Evolutionary conservation across 1,140 invertebrate genomes (phyloP), one percentile per base, ranked within the genome.

Genomic region (Gonatopus flavifemur): DNA sequence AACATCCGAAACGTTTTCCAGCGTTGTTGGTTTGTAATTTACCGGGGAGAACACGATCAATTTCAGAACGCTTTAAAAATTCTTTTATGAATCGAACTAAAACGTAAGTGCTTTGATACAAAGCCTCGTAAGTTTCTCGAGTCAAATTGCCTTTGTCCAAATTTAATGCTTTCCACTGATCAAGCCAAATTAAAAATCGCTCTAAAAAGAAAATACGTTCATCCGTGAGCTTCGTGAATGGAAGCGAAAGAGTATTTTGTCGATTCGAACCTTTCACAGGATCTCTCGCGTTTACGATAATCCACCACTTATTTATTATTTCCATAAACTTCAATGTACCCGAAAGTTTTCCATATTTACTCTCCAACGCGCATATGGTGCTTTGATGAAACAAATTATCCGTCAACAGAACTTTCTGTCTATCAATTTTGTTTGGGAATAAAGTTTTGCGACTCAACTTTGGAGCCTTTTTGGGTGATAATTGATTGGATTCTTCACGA

Each of bases 311-410:
- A 20, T n/a, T 5, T 15, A 42, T 24, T 42, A n/a, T 42, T 42
- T 42, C 24, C 31, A 45, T 32, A 45, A 45, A 33, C 15, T 31
- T 18, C 5, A 20, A 30, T n/a, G 32, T 35, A 43, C 2, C 25
- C 1, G 40, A 24, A 21, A 13, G 20, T 20, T 30, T 30, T 6
- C 25, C 25, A 43, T 43, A 12, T 30, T 43, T 43, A n/a, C n/a
- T n/a, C n/a, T n/a, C n/a, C 25, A 43, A 24, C 18, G 39, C 39
- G 18, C 6, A 13, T 30, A 25, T 41, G 16, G 25, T 24, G 22
- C 16, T 18, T 8, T 41, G 39, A 41, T 24, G 39, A 9, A 41
- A 30, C 22, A 24, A 2, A 18, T 41, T 30, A 36, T 36, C 35
- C 18, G 21, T 10, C 7, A 36, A 20, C 9, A 36, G 21, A 36